phyloP scores from a whole-genome alignment of 2,888 invertebrate species.

The Iphiclides podalirius region DNA sequence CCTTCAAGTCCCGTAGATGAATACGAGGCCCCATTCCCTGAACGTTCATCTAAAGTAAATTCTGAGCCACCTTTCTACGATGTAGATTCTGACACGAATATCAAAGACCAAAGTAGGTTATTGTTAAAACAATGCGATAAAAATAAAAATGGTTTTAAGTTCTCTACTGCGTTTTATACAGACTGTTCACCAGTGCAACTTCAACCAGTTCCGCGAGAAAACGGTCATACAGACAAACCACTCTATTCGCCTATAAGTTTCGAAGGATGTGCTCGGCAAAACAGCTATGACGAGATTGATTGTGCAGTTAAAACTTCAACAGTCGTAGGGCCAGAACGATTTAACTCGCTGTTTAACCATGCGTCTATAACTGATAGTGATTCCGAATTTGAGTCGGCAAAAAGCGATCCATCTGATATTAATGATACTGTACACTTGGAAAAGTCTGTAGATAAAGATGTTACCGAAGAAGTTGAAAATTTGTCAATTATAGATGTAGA shows the following conservation, averaged over 20 bases:
- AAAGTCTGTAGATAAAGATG: constrained; percentile 43
- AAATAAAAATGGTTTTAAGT: constrained; percentile 69
- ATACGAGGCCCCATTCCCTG: constrained; percentile 72
- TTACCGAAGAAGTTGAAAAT: constrained; percentile 49
- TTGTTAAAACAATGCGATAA: constrained; percentile 71
- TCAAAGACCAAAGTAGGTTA: constrained; percentile 53
- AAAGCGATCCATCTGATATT: constrained; percentile 65
- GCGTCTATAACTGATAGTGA: constrained; percentile 59
- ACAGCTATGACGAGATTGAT: constrained; percentile 65
- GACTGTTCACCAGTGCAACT: constrained; percentile 64
- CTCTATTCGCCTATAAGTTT: constrained; percentile 71
- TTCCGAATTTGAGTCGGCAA: constrained; percentile 73
- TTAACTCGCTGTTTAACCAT: constrained; percentile 43
- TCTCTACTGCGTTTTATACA: constrained; percentile 63
- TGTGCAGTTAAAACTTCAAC: constrained; percentile 40
- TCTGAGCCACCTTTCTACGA: constrained; percentile 79
- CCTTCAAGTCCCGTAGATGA: constrained; percentile 86
- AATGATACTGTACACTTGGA: constrained; percentile 47
- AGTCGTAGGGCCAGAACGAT: constrained; percentile 37
- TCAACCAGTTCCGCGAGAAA: constrained; percentile 66
- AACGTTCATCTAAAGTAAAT: constrained; percentile 73
- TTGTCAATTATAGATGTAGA: constrained; percentile 55
- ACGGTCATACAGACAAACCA: constrained; percentile 63
- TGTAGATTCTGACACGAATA: constrained; percentile 67
- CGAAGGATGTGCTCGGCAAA: constrained; percentile 68